Evolutionary conservation across 2,797 vertebrate species (phyloP), one percentile per base, ranked within the genome.

Genomic region (Acrossocheilus fasciatus): DNA sequence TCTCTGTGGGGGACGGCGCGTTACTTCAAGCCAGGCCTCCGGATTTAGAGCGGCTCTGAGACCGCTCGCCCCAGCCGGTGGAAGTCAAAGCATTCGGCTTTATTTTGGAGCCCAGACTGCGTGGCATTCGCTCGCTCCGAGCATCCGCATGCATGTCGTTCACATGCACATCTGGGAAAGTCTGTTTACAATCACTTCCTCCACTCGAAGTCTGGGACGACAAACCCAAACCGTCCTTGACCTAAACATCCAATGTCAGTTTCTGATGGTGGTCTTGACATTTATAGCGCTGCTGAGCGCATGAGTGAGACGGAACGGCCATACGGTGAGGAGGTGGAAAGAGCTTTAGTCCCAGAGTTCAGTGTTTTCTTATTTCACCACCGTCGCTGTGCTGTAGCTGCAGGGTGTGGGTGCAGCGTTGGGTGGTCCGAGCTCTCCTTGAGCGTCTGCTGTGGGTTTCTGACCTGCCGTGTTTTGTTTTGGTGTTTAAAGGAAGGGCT

Each of bases 391-490:
- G 89, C 83, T 89, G 86, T 87, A 86, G 88, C 92, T 93, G 91
- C 93, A 92, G 91, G 90, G 93, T 87, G 92, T 91, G 93, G 94
- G 95, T 94, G 94, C 88, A 88, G 86, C 92, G 23, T 88, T 96
- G 96, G 95, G 95, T 96, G 95, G 96, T 96, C 95, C 91, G 88
- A 91, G 91, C 87, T 92, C 95, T 95, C 94, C 95, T 95, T 92
- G 93, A 90, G 91, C 93, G 95, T 93, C 94, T 95, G 95, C 93
- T 95, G 94, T 82, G 94, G 94, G 92, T 93, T 89, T 95, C 88
- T 93, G 93, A 93, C 91, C 93, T 93, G 95, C 89, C 92, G 93
- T 95, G 94, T 96, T 95, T 95, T 94, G 93, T 95, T 95, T 90
- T 92, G 92, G 91, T 94, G 92, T 95, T 95, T 95, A 92, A 95